A percentile compares a stretch with the other conserved stretches of the same genome.
Evolutionary conservation across 2,888 invertebrate species (phyloP).

Genomic region (Trachelus iudaicus): DNA sequence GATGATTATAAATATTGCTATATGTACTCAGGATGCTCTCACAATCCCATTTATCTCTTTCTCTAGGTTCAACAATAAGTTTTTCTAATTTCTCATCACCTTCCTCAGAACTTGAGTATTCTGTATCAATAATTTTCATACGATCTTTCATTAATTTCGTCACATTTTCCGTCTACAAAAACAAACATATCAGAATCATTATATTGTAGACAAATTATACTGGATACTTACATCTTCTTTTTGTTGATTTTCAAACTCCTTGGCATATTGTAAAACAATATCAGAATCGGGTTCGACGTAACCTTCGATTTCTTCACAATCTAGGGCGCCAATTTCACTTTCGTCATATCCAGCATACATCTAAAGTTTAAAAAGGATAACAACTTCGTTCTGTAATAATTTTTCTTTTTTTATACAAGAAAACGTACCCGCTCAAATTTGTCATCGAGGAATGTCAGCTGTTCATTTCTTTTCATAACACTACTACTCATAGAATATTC

Average conservation of each 20-base stretch:
- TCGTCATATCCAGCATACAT: constrained; percentile 89
- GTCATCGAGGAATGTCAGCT: constrained; percentile 84
- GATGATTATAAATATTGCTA: constrained; percentile 93
- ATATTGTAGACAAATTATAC: neutral
- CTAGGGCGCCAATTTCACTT: constrained; percentile 88
- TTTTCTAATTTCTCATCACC: constrained; percentile 72
- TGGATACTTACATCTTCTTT: constrained; percentile 52
- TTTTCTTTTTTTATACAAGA: constrained; percentile 7
- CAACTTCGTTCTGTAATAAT: constrained; percentile 3
- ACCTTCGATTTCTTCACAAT: constrained; percentile 91
- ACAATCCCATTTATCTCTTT: constrained; percentile 87
- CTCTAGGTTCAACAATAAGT: constrained; percentile 72
- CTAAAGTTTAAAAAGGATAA: constrained; percentile 56
- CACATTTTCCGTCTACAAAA: constrained; percentile 51
- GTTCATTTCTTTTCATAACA: constrained; percentile 86
- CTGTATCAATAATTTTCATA: constrained; percentile 45
- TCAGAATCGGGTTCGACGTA: constrained; percentile 76
- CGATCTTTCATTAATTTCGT: constrained; percentile 53
- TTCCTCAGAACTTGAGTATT: constrained; percentile 53
- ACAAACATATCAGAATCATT: neutral
- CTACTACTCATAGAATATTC: constrained; percentile 95
- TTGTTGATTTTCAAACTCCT: constrained; percentile 78
- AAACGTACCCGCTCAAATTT: constrained; percentile 83
- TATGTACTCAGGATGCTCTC: constrained; percentile 91
- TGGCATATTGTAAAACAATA: constrained; percentile 77